Base-by-base conservation (phyloP, 2,888 invertebrate species). In the Sipha maydis region DNA sequence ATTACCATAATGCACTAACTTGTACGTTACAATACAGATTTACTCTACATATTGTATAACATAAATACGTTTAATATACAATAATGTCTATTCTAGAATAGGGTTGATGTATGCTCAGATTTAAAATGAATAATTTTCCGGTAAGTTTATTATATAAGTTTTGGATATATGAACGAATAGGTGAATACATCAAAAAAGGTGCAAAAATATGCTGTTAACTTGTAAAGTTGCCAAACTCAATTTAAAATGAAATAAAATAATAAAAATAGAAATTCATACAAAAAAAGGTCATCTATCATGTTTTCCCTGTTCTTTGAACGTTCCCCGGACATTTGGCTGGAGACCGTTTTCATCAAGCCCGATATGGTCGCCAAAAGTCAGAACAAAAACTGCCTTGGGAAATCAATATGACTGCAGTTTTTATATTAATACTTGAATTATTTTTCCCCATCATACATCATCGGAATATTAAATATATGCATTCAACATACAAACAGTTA, bases 371-470 rank as follows among this genome's bases (percentile, higher is more conserved):
- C 69, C 85, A 67, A 85, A 78, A 77, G 78, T 85, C 85, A 69
- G 34, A 85, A 76, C 84, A 61, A 69, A 78, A 85, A 85, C 77
- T 69, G 76, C 84, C 85, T 85, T 34, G 78, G 67, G 85, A 85
- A 78, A 85, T 77, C 67, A 85, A 85, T 78, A 85, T 41, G 7
- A 41, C 69, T 54, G 67, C 9, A 4, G 69, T 78, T 84, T 28
- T 84, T 41, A 76, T 75, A 84, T 83, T 83, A 83, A 83, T 73
- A 83, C 73, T 54, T 25, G 69, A 75, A 34, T 83, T 83, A 25
- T 8, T 56, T 75, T 83, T 28, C 28, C 38, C 19, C 56, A 38
- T 56, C 3, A 7, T 56, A 56, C 83, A 56, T 56, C 75, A 56
- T 56, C 19, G 28, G 75, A 83, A 83, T 75, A 83, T 83, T 34